Base-by-base conservation (phyloP, 2,888 invertebrate species). In the Odontomyia ornata region DNA sequence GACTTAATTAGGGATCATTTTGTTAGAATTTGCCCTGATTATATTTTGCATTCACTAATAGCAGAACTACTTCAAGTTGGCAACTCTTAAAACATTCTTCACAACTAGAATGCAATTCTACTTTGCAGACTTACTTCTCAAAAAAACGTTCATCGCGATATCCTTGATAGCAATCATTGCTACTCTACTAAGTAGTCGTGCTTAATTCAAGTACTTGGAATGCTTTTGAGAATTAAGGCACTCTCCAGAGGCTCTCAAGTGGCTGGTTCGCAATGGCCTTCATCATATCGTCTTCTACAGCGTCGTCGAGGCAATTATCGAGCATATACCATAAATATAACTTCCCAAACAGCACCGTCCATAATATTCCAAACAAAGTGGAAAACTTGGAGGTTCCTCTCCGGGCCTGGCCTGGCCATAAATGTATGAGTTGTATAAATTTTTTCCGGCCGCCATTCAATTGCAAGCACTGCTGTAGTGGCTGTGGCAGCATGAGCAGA, bases 161-260 rank as follows among this genome's bases (percentile, higher is more conserved):
- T 52, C 15, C 52, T 52, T 52, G 52, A 52, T 52, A 60, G 13
- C 60, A 60, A 25, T 60, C 60, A 60, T 60, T 60, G 21, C 60
- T 25, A 60, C 60, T 60, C 18, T 60, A 21, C 60, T 18, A 60
- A 60, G 60, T 60, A 60, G 23, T 60, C 60, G 23, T 60, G 60
- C 60, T 60, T 25, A 0, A 60, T 60, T 60, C 60, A 25, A 60
- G 60, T 60, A 25, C 60, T 11, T 60, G 60, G 60, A 60, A 25
- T 60, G 25, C 2, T 60, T 60, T 60, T 23, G 60, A 60, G 18
- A 60, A 60, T 60, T 60, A 7, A 60, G 60, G 60, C 18, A 60
- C 60, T 60, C 25, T 60, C 25, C 60, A 60, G 25, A 60, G 60
- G 21, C 25, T 60, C 13, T 25, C 15, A 18, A 52, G 15, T 52